These are phyloP conservation scores for Platycheirus albimanus DNA, from an alignment of 2,888 invertebrate genomes.

Conservation along the genomic window DNA sequence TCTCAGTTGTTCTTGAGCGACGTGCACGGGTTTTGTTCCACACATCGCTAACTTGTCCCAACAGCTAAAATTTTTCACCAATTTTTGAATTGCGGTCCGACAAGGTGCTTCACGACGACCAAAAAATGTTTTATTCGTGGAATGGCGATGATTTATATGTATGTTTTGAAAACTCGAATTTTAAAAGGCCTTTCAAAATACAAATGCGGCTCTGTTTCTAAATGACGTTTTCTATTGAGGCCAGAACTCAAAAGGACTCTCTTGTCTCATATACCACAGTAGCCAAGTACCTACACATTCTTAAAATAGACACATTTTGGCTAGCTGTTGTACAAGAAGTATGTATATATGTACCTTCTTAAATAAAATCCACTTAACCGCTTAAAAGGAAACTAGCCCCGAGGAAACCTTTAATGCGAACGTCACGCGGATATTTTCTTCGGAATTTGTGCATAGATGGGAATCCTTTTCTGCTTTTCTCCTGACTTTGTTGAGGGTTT, in stretches of 20 bases:
- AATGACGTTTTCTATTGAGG: slow-evolving; percentile 13
- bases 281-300: slow-evolving; percentile 4
- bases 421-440: slow-evolving; percentile 63
- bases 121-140: too few relatives aligned
- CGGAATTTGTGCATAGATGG: slow-evolving; percentile 50
- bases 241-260: slow-evolving; percentile 3
- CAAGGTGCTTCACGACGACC: too few relatives aligned
- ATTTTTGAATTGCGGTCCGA: too few relatives aligned
- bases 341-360: slow-evolving; percentile 1
- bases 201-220: neutral
- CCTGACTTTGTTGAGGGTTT: neutral
- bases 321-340: slow-evolving; percentile 27
- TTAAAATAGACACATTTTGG: slow-evolving; percentile 56
- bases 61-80: too few relatives aligned
- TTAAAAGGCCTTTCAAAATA: neutral
- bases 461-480: slow-evolving; percentile 18
- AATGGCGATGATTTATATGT: too few relatives aligned
- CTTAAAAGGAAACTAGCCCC: slow-evolving; percentile 55
- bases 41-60: too few relatives aligned
- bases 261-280: too few relatives aligned
- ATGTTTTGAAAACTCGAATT: too few relatives aligned
- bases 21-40: too few relatives aligned
- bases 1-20: too few relatives aligned
- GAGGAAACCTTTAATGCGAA: slow-evolving; percentile 64
- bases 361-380: slow-evolving; percentile 70